Percentiles rank a stretch among this genome's conserved stretches.
Evolutionary conservation across 2,113 vertebrate species (phyloP).

Genomic region (Mesembrinibis cayennensis): DNA sequence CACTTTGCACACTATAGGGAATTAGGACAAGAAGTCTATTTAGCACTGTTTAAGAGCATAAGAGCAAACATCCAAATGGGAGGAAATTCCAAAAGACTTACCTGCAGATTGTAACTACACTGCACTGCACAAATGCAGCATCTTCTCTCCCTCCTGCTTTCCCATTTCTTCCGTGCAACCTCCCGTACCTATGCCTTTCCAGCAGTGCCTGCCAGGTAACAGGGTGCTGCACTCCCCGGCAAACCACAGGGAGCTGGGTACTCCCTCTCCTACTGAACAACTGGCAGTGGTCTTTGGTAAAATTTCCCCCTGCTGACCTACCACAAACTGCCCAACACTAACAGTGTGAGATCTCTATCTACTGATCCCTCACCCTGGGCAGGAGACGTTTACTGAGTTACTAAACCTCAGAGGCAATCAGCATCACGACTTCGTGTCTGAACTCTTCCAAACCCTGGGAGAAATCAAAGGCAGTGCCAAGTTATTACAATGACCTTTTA

Average conservation of each 20-base stretch:
- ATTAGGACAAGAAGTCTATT: background rate
- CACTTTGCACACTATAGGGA: background rate
- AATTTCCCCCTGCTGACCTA: background rate
- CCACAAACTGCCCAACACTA: fast-evolving
- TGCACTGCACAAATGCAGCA: background rate
- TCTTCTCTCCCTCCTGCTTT: background rate
- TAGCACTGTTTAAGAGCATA: background rate
- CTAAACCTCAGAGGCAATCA: background rate
- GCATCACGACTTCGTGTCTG: background rate
- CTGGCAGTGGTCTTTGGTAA: background rate
- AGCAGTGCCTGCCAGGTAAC: background rate
- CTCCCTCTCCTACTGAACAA: background rate
- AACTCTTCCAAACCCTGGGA: background rate
- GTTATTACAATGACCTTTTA: background rate
- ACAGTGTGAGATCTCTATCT: background rate
- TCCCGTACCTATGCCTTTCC: background rate
- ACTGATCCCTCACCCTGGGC: background rate
- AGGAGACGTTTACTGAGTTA: background rate
- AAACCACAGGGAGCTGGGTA: background rate
- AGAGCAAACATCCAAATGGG: background rate
- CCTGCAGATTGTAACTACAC: background rate
- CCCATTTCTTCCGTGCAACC: background rate
- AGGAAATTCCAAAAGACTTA: background rate
- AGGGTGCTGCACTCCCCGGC: background rate
- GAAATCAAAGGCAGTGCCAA: background rate